Evolutionary conservation across 64 coral and sea anemone genomes (phyloP), one percentile per base, ranked within the genome.

Genomic region (Astreopora myriophthalma): DNA sequence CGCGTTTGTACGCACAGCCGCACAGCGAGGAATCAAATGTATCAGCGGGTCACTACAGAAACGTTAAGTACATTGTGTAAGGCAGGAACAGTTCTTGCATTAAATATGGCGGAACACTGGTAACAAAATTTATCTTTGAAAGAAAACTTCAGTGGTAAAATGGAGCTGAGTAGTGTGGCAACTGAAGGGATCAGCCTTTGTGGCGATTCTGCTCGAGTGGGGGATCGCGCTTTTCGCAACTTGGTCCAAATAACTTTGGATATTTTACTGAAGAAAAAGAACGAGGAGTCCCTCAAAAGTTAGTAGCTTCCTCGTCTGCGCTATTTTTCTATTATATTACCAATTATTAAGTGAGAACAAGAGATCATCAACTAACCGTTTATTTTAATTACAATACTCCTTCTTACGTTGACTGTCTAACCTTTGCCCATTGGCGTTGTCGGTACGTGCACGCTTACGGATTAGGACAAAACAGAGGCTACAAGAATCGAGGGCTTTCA

Each of bases 151-250:
- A 23, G 8, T 74, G 29, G 51, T 29, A 75, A 10, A 61, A 97
- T 97, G 96, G 96, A 98, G 57, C 38, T 98, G 20, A 91, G 84
- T 49, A 84, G 57, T 24, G 66, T 94, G 22, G 96, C 88, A 17
- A 91, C 36, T 29, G 96, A 94, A 85, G 92, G 96, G 14, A 66
- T 98, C 6, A 55, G 69, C 48, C 78, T 98, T 27, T 98, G 88
- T 60, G 96, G 96, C 0, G 96, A 98, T 52, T 55, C 92, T 26
- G 55, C 93, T 1, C 72, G 92, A 5, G 69, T 98, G 29, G 96
- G 78, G 8, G 96, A 98, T 86, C 57, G 34, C 1, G 44, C 92
- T 69, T 88, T 98, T 84, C 92, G 92, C 2, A 64, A n/a, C 11
- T 57, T 98, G 75, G 89, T 98, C 24, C 85, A 80, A 89, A 36